phyloP scores from a whole-genome alignment of 2,113 vertebrate species.

The Dromiciops gliroides region DNA sequence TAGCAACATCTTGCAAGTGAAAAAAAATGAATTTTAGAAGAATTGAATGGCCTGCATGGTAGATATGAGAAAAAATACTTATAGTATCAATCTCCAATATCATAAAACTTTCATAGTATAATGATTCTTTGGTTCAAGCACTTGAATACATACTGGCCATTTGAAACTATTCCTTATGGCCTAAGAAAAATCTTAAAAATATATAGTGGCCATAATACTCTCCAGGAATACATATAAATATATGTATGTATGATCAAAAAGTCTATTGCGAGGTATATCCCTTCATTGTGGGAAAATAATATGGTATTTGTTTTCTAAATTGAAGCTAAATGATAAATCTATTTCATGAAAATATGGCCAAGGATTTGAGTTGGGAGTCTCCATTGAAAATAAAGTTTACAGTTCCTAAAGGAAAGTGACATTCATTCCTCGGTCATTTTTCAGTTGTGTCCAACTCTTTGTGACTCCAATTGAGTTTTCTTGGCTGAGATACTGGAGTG shows the following conservation, averaged over 20 bases:
- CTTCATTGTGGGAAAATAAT: background rate
- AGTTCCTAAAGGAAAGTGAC: background rate
- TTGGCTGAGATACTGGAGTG: too few species aligned
- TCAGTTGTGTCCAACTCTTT: too few species aligned
- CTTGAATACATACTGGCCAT: background rate
- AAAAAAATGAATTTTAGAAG: background rate
- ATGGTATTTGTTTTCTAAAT: background rate
- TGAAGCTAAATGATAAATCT: background rate
- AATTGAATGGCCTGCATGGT: background rate
- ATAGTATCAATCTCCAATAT: background rate
- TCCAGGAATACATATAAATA: background rate
- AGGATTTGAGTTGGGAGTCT: background rate
- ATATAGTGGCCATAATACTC: background rate
- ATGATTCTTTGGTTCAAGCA: background rate
- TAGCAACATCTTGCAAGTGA: background rate
- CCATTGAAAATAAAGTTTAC: background rate
- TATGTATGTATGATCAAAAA: background rate
- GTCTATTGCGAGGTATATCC: background rate
- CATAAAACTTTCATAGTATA: background rate
- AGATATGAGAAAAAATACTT: background rate
- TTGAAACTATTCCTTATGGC: background rate
- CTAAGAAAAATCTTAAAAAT: background rate
- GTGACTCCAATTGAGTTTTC: too few species aligned
- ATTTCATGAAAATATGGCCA: background rate
- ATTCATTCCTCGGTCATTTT: too few species aligned